phyloP scores from a whole-genome alignment of 2,888 invertebrate species.

The Lasioglossum villosulum region DNA sequence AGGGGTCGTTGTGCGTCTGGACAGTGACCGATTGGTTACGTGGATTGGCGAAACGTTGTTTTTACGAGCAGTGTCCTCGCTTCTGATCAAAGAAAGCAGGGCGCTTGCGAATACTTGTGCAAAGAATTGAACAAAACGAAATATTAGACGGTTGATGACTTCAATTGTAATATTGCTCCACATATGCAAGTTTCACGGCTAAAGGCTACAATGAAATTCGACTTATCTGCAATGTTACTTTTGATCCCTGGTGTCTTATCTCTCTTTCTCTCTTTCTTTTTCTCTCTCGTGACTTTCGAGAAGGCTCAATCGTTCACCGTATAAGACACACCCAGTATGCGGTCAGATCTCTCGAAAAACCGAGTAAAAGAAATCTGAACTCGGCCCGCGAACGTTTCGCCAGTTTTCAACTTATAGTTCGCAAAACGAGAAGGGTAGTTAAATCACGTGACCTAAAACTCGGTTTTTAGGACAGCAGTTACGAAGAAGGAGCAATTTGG shows the following conservation, averaged over 20 bases:
- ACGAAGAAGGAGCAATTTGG: conserved; percentile 12
- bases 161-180: no score
- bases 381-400: neutral
- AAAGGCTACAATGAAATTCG: neutral
- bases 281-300: neutral
- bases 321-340: neutral
- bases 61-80: neutral
- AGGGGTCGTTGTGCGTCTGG: neutral
- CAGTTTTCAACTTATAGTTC: conserved; percentile 8
- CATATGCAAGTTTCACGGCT: neutral
- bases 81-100: neutral
- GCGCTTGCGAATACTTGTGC: no score
- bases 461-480: conserved; percentile 28
- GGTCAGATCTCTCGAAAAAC: neutral
- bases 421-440: conserved; percentile 6
- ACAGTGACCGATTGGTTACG: neutral
- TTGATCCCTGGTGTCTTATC: neutral
- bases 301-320: neutral
- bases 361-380: neutral
- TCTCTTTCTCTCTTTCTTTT: no score
- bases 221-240: no score
- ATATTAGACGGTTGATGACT: no score
- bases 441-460: conserved; percentile 43
- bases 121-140: no score
- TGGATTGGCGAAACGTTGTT: neutral